Percentiles rank a stretch among this genome's conserved stretches.
These are phyloP conservation scores for Drosophila pseudotalamancana DNA, from an alignment of 2,888 invertebrate genomes.

Conservation along the genomic window DNA sequence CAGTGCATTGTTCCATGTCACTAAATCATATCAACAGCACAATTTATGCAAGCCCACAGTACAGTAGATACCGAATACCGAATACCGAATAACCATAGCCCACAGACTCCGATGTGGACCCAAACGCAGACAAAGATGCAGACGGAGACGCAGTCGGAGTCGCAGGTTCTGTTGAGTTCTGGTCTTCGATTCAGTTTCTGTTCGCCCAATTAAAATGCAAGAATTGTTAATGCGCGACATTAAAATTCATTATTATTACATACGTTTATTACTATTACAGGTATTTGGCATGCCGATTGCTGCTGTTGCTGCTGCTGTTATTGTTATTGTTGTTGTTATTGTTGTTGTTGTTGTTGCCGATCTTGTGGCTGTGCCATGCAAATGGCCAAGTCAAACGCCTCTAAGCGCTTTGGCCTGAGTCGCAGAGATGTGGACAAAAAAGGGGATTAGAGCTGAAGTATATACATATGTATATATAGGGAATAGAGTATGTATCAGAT, in stretches of 20 bases:
- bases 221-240: constrained; percentile 80
- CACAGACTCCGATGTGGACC: not conserved
- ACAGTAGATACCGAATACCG: constrained; percentile 19
- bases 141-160: not conserved
- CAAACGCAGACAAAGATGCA: constrained; percentile 2
- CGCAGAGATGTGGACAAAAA: constrained; percentile 12
- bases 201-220: constrained; percentile 78
- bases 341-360: constrained; percentile 7
- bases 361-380: constrained; percentile 54
- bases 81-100: constrained; percentile 9
- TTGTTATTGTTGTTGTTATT: not conserved
- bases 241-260: constrained; percentile 80
- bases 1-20: constrained; percentile 78
- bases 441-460: constrained; percentile 21
- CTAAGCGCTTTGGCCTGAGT: constrained; percentile 53
- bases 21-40: constrained; percentile 79
- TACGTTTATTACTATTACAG: constrained; percentile 72
- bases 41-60: constrained; percentile 77
- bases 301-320: too few relatives aligned
- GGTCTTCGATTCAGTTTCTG: constrained; percentile 35
- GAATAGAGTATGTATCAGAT: too few relatives aligned
- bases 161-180: constrained; percentile 18
- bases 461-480: too few relatives aligned
- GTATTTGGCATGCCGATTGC: constrained; percentile 64
- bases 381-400: constrained; percentile 63